Percentiles rank a stretch among this genome's conserved stretches.
phyloP scores from a whole-genome alignment of 2,113 vertebrate species.

The Anolis sagrei region DNA sequence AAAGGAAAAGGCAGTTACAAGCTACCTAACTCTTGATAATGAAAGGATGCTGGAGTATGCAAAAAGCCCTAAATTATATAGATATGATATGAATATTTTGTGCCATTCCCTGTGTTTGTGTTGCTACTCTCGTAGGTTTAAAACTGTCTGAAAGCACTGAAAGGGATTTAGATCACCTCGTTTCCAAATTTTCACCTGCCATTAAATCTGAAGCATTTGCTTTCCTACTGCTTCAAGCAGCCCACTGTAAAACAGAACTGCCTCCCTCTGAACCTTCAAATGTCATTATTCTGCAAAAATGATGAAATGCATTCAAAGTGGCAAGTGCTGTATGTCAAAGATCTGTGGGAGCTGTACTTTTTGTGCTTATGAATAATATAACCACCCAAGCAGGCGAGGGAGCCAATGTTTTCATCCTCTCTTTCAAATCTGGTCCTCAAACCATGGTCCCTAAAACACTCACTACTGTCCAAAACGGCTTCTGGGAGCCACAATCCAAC shows the following conservation, averaged over 20 bases:
- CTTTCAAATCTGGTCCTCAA: neutral
- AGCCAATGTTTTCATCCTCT: neutral
- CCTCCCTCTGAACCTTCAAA: slow-evolving; percentile 12
- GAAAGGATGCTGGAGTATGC: neutral
- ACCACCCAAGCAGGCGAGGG: neutral
- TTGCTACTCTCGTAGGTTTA: neutral
- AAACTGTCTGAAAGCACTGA: neutral
- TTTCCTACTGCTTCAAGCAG: neutral
- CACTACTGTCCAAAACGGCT: no score
- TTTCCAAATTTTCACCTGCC: neutral
- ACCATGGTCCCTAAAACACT: no score
- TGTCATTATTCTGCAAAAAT: slow-evolving; percentile 21
- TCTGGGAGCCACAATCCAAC: no score
- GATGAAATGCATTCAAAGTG: neutral
- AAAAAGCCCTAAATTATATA: neutral
- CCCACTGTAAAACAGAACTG: slow-evolving; percentile 11
- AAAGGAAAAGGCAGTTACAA: neutral
- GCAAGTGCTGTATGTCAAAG: neutral
- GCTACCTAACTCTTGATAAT: neutral
- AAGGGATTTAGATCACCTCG: neutral
- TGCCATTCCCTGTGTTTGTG: neutral
- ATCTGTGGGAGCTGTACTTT: neutral
- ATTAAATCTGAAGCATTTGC: neutral
- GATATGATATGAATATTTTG: neutral
- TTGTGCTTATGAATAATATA: neutral